These are phyloP conservation scores for Limnephilus rhombicus DNA, from an alignment of 2,888 invertebrate genomes.

Conservation along the genomic window DNA sequence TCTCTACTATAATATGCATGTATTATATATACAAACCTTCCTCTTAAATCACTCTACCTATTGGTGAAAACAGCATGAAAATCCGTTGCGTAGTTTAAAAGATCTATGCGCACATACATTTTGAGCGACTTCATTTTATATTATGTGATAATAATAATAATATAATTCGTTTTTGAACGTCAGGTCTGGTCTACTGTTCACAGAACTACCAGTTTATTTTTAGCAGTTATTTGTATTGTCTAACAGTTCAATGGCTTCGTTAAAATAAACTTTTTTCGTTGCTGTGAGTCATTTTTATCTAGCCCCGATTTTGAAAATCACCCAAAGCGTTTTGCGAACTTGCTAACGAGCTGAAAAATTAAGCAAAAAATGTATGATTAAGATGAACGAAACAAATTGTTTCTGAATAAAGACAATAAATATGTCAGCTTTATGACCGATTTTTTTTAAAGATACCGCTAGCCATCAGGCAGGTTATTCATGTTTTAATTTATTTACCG, in stretches of 20 bases:
- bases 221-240: neutral
- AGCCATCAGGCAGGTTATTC: neutral
- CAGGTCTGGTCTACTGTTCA: no score
- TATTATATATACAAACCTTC: no score
- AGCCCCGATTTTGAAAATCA: neutral
- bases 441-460: neutral
- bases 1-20: no score
- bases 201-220: neutral
- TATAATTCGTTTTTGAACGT: no score
- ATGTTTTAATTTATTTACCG: neutral
- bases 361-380: neutral
- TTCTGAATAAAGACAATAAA: neutral
- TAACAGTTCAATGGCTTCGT: neutral
- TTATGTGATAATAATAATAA: no score
- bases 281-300: neutral
- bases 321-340: neutral
- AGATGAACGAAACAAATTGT: neutral
- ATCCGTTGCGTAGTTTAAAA: no score
- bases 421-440: neutral
- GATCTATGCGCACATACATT: no score
- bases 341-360: neutral
- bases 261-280: neutral
- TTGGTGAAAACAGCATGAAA: no score
- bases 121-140: no score
- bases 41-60: no score